Evolutionary conservation across 2,113 vertebrate species (phyloP), one percentile per base, ranked within the genome.

Genomic region (Nibea coibor): DNA sequence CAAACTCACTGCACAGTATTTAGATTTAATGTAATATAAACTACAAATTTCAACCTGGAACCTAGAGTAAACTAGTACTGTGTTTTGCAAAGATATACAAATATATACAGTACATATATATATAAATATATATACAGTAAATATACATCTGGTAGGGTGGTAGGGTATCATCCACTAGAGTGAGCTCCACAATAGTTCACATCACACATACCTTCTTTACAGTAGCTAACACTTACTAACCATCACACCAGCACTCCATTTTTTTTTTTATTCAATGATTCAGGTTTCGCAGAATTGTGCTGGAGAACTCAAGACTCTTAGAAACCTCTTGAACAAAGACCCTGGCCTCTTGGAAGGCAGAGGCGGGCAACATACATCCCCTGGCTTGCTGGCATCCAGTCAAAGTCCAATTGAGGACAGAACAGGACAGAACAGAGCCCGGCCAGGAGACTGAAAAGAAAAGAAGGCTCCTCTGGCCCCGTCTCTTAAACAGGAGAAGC

Each of bases 351-450:
- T 93, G 91, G 93, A 92, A 92, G 92, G 92, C 91, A 87, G 84
- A 80, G 80, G 88, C 89, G 69, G 83, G 86, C 78, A 89, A 90
- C 90, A 90, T 94, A 94, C 91, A 93, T 94, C 93, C 91, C 90
- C 91, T 88, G 83, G 91, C 88, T 85, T 80, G 77, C 84, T 95
- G 94, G 94, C 94, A 90, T 78, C 61, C 68, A 88, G 91, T 95
- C 94, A 96, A 94, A 93, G 92, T 93, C 93, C 93, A 94, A 93
- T 92, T 94, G 89, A 94, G 92, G 93, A 93, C 92, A 95, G 94
- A 94, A 92, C 83, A 93, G 92, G 81, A 88, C 81, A 90, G 91
- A 88, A 78, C 88, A 90, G 91, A 92, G 90, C 84, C 80, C 14
- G 88, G 86, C 90, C 88, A 90, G 91, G 81, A 88, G 92, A 72